phyloP scores from a whole-genome alignment of 2,113 vertebrate genomes.

The Cairina moschata region DNA sequence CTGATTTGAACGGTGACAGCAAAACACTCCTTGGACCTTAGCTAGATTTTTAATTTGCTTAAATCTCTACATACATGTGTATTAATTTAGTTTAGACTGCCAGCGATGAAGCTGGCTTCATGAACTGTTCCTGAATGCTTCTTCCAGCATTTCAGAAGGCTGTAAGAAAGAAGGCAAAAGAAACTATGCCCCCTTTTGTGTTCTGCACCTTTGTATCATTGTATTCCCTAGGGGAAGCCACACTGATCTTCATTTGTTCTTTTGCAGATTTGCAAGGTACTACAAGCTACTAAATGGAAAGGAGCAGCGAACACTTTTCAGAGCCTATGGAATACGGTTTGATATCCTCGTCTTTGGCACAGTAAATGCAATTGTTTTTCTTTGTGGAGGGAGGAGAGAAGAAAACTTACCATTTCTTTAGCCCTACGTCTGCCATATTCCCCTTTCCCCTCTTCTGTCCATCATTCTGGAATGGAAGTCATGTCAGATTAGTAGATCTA shows the following conservation, averaged over 20 bases:
- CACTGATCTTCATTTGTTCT: background rate
- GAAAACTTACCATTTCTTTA: background rate
- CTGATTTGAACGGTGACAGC: background rate
- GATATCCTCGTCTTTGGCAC: slow-evolving; percentile 88
- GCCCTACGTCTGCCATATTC: background rate
- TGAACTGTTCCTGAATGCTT: background rate
- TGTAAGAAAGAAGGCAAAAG: background rate
- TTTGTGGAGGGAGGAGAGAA: background rate
- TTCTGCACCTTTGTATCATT: background rate
- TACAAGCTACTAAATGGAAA: slow-evolving; percentile 64
- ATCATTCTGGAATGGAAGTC: background rate
- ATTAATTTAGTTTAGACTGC: background rate
- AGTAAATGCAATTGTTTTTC: slow-evolving; percentile 61
- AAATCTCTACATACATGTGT: background rate
- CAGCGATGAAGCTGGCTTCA: background rate
- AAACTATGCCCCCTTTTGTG: background rate
- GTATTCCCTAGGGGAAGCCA: background rate
- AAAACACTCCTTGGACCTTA: background rate
- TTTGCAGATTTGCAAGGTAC: slow-evolving; percentile 82
- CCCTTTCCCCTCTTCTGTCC: background rate
- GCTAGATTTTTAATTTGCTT: background rate
- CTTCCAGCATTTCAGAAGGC: background rate
- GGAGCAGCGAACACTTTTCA: slow-evolving; percentile 84
- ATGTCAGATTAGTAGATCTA: background rate
- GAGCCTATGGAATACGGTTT: slow-evolving; percentile 86